Percentiles rank a stretch among this genome's conserved stretches.
These are phyloP conservation scores for Grammomys dolichurus DNA, from an alignment of 2,113 vertebrate genomes.

Conservation along the genomic window DNA sequence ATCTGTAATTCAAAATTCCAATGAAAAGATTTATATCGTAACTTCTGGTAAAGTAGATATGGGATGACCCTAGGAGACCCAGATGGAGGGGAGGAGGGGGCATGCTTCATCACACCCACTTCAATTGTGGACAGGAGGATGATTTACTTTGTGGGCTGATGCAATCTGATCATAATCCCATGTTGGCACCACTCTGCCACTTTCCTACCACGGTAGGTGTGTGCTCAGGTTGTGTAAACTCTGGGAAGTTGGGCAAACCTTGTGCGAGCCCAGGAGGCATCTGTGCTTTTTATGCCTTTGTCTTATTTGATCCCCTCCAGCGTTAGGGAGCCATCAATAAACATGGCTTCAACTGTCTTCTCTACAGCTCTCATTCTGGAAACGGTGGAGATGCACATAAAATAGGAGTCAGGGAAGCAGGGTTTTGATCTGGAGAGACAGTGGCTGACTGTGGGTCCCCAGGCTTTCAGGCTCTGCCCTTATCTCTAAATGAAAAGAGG, in stretches of 20 bases:
- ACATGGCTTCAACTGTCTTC: not conserved
- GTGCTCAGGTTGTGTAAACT: slow-evolving; percentile 20
- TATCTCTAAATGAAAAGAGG: not conserved
- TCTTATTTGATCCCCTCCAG: not conserved
- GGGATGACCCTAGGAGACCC: not conserved
- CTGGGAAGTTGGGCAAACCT: not conserved
- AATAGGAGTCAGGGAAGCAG: too few relatives aligned
- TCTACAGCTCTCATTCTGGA: not conserved
- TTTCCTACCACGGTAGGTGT: not conserved
- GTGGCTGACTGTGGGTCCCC: not conserved
- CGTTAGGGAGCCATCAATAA: not conserved
- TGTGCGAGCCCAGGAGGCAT: not conserved
- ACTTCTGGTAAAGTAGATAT: slow-evolving; percentile 48
- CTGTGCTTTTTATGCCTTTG: slow-evolving; percentile 1
- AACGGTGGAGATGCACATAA: not conserved
- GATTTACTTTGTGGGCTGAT: slow-evolving; percentile 60
- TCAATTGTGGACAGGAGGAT: not conserved
- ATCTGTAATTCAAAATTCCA: not conserved
- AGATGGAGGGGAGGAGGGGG: not conserved
- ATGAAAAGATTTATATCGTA: not conserved
- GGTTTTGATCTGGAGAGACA: not conserved
- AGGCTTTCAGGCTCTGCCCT: not conserved
- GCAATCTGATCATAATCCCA: slow-evolving; percentile 17
- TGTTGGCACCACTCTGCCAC: not conserved
- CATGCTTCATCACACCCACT: not conserved